phyloP scores from a whole-genome alignment of 2,888 invertebrate species.

The Leucoma salicis region DNA sequence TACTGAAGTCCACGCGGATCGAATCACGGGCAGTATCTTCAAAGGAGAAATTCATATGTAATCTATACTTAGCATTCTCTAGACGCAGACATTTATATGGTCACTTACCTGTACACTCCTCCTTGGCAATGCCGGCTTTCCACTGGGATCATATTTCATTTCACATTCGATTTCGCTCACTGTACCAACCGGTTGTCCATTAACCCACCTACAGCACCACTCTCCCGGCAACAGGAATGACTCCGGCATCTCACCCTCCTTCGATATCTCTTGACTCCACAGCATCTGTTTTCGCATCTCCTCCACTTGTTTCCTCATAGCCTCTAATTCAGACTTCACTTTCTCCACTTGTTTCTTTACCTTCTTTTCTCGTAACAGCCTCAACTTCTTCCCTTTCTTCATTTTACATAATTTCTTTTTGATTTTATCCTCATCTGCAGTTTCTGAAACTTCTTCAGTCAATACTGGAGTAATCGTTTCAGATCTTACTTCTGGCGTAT shows the following conservation, averaged over 20 bases:
- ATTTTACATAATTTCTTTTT: slow-evolving; percentile 49
- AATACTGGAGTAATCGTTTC: background rate
- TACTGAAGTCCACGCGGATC: no score
- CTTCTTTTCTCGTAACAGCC: slow-evolving; percentile 39
- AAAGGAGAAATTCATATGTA: no score
- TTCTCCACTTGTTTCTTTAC: slow-evolving; percentile 64
- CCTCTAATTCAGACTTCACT: slow-evolving; percentile 60
- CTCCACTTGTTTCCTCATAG: slow-evolving; percentile 64
- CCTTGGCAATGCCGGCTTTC: slow-evolving; percentile 65
- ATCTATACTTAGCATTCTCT: no score
- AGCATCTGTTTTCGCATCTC: slow-evolving; percentile 65
- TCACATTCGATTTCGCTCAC: slow-evolving; percentile 70
- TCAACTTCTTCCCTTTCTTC: slow-evolving; percentile 43
- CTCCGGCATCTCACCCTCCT: slow-evolving; percentile 47
- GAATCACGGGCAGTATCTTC: no score
- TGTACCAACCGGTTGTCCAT: slow-evolving; percentile 85
- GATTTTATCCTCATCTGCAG: slow-evolving; percentile 17
- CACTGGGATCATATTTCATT: slow-evolving; percentile 53
- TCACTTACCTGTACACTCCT: slow-evolving; percentile 63
- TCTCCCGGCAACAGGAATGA: slow-evolving; percentile 72
- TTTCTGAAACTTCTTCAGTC: slow-evolving; percentile 6
- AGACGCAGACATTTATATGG: no score
- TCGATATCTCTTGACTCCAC: slow-evolving; percentile 45
- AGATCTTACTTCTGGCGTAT: background rate
- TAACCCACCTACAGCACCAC: slow-evolving; percentile 87